Evolutionary conservation across 2,888 invertebrate species (phyloP), one percentile per base, ranked within the genome.

Genomic region (Protodeltote pygarga): DNA sequence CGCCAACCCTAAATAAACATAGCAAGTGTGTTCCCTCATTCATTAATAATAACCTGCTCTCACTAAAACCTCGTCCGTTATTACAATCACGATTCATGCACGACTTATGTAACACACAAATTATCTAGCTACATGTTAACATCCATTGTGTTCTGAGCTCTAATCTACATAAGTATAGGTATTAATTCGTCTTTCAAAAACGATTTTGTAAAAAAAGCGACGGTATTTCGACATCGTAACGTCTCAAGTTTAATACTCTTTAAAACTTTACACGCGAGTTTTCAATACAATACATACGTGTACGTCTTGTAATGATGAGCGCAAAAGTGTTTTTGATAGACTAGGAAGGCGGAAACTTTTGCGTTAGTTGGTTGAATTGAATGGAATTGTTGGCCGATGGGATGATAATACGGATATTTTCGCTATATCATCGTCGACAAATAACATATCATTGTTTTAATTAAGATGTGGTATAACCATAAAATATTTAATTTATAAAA

Each of bases 91-190:
- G 85, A 80, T 80, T 80, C 79, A 83, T 76, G 81, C 85, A 80
- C 77, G 79, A 78, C 73, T 89, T 87, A 87, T 82, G 84, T 89
- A 89, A 89, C 77, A 79, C 77, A 69, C 66, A 85, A 90, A 91
- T 89, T 89, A 89, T 87, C 79, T 81, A 77, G 70, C 79, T 67
- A 83, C 84, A 83, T 83, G 84, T 87, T 87, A 86, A 83, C 83
- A 73, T 83, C 89, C 76, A 90, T 91, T 91, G 91, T 91, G 65
- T 58, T 66, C 50, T 76, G 73, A 78, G 63, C 83, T 77, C 81
- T 88, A 88, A 90, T 91, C 88, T 90, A 88, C 88, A 89, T 90
- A 91, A 91, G 89, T 91, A 90, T 89, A 89, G 88, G 88, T 88
- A 91, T 91, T 91, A 90, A 91, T 89, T 83, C 86, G 78, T 83